phyloP scores from a whole-genome alignment of 2,888 invertebrate genomes.

The Ryuthela nishihirai region DNA sequence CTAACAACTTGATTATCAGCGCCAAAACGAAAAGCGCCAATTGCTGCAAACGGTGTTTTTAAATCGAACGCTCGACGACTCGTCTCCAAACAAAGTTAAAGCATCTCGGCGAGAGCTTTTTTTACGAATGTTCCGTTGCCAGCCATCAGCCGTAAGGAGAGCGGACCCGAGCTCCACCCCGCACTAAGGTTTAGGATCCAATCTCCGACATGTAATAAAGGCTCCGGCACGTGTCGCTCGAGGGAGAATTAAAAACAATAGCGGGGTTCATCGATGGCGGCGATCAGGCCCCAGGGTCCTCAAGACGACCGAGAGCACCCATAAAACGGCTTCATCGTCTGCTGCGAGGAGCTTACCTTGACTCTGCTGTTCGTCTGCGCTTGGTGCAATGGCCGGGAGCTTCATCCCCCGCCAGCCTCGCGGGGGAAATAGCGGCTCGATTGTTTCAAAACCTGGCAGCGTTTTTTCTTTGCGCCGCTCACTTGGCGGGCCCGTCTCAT shows the following conservation, averaged over 20 bases:
- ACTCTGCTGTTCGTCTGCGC: conserved; percentile 28
- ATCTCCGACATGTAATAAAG: conserved; percentile 38
- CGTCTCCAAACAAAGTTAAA: no score
- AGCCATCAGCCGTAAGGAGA: no score
- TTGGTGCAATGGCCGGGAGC: conserved; percentile 11
- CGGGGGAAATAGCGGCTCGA: conserved; percentile 22
- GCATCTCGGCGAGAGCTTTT: no score
- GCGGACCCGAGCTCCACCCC: no score
- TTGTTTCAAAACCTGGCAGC: conserved; percentile 37
- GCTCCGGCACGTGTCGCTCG: conserved; percentile 24
- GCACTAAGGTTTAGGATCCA: conserved; percentile 34
- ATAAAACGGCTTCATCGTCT: no score
- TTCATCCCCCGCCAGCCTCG: conserved; percentile 28
- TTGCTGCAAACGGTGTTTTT: no score
- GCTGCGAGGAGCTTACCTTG: no score
- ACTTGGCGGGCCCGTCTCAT: conserved; percentile 5
- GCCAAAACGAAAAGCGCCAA: no score
- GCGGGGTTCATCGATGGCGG: conserved; percentile 28
- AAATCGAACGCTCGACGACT: no score
- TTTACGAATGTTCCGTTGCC: no score
- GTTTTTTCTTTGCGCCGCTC: no score
- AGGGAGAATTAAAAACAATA: conserved; percentile 37
- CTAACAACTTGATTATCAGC: no score
- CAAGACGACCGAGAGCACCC: conserved; percentile 22
- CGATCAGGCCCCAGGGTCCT: conserved; percentile 18